Percentiles rank a stretch among this genome's conserved stretches.
Evolutionary conservation across 2,113 vertebrate species (phyloP).

Genomic region (Laticauda colubrina): DNA sequence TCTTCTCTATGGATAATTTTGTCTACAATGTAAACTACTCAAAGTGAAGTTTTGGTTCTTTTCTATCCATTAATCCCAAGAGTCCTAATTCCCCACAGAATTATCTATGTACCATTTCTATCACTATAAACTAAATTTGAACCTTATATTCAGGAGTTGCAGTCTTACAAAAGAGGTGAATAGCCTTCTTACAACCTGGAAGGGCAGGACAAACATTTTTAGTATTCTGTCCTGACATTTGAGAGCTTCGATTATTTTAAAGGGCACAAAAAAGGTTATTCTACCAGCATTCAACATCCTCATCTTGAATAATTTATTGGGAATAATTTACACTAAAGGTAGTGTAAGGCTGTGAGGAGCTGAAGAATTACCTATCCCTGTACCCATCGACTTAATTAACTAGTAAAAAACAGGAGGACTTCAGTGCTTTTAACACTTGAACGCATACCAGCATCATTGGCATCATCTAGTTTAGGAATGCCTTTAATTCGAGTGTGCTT

Average conservation of each 20-base stretch:
- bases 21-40: not conserved
- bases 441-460: slow-evolving; percentile 91
- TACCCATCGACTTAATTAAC: not conserved
- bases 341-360: not conserved
- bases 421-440: not conserved
- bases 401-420: not conserved
- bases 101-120: not conserved
- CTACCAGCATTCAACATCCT: not conserved
- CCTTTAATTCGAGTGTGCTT: slow-evolving; percentile 97
- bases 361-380: not conserved
- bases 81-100: not conserved
- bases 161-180: not conserved
- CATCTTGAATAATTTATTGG: not conserved
- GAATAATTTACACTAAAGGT: not conserved
- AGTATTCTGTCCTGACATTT: not conserved
- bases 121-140: not conserved
- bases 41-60: not conserved
- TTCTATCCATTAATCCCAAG: not conserved
- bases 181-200: not conserved
- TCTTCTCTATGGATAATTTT: not conserved
- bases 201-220: not conserved
- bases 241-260: not conserved
- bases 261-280: not conserved
- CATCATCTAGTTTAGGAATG: slow-evolving; percentile 96
- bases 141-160: too few relatives aligned